A percentile compares a stretch with the other conserved stretches of the same genome.
Conservation (phyloP, 2,888 invertebrate genomes). For the Papilio demoleus region DNA sequence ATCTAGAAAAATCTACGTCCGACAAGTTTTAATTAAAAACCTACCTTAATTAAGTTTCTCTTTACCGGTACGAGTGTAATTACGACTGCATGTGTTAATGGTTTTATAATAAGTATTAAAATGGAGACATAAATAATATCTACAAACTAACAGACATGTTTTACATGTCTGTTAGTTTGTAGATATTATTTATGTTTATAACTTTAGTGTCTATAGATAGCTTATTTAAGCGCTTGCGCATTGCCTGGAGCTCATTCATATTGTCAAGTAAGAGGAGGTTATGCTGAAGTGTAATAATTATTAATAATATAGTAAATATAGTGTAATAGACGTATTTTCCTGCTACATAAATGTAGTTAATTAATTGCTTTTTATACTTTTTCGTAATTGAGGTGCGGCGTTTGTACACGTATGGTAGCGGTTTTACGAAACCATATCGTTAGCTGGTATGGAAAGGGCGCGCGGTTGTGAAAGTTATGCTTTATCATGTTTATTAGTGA, state of each 20-base stretch:
- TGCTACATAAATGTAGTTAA: background rate
- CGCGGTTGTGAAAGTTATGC: constrained; percentile 31
- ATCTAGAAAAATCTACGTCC: too few species aligned
- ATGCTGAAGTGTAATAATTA: too few species aligned
- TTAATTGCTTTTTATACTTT: background rate
- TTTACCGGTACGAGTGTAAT: background rate
- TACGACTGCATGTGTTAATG: background rate
- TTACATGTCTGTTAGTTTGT: background rate
- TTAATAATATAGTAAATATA: too few species aligned
- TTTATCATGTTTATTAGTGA: constrained; percentile 17
- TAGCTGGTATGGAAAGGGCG: constrained; percentile 19
- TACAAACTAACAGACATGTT: background rate
- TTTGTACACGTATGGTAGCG: constrained; percentile 1
- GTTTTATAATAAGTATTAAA: constrained; percentile 13
- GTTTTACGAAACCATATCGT: background rate
- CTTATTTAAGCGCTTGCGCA: too few species aligned
- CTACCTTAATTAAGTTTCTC: constrained; percentile 18
- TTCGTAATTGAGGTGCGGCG: constrained; percentile 6
- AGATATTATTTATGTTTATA: too few species aligned
- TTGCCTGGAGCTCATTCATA: too few species aligned
- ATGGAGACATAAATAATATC: background rate
- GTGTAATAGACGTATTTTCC: too few species aligned
- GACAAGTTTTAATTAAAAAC: constrained; percentile 28
- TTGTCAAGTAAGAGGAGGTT: too few species aligned
- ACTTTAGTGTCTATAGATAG: too few species aligned